Evolutionary conservation across 2,797 vertebrate genomes (phyloP).

Genomic region (Sebastes taczanowskii): DNA sequence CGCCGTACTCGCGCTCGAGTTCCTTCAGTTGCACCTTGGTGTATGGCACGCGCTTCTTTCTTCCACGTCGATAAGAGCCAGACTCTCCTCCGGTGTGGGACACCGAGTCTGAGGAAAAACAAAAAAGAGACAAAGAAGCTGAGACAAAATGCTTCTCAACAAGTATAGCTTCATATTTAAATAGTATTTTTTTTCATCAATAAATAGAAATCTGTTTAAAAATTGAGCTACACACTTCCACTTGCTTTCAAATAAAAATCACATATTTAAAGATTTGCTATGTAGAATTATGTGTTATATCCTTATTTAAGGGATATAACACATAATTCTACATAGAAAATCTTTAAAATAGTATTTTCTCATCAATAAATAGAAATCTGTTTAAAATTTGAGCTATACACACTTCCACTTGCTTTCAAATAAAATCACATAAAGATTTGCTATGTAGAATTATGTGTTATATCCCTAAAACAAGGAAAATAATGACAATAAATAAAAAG

Average conservation of each 20-base stretch:
- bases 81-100: conserved; percentile 86
- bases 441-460: not conserved
- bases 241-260: not conserved
- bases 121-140: not conserved
- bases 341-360: not conserved
- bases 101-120: conserved; percentile 62
- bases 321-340: too few relatives aligned
- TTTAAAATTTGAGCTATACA: not conserved
- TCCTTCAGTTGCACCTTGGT: conserved; percentile 99
- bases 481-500: too few relatives aligned
- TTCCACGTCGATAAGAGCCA: conserved; percentile 91
- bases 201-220: not conserved
- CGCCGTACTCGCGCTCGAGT: conserved; percentile 97
- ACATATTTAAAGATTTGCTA: not conserved
- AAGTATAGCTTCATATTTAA: not conserved
- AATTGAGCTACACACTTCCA: not conserved
- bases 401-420: not conserved
- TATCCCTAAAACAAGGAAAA: too few relatives aligned
- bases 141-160: conserved; percentile 4
- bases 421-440: not conserved
- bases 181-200: not conserved
- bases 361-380: not conserved
- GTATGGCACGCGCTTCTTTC: conserved; percentile 98
- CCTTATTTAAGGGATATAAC: too few relatives aligned
- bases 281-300: not conserved